These are phyloP conservation scores for Hartigia nigra DNA, from an alignment of 2,888 invertebrate species.

Conservation along the genomic window DNA sequence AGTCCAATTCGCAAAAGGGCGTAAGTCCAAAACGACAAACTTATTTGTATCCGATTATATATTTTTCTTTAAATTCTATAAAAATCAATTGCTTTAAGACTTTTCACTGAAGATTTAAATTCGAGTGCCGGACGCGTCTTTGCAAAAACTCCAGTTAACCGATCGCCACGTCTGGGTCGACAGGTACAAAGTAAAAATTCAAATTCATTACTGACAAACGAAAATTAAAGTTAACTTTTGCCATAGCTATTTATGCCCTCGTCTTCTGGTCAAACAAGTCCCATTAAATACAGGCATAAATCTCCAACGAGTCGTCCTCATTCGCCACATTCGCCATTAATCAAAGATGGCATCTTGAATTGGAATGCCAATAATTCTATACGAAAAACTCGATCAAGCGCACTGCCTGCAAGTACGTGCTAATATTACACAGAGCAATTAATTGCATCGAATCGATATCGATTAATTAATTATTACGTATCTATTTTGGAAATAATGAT, in stretches of 20 bases:
- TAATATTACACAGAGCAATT: not conserved
- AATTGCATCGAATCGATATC: not conserved
- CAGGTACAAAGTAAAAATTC: conserved; percentile 14
- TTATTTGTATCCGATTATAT: not conserved
- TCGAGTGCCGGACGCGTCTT: conserved; percentile 21
- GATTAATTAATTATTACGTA: not conserved
- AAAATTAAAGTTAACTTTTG: not conserved
- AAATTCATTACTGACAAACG: not conserved
- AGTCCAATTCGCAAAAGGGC: conserved; percentile 20
- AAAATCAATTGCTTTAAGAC: conserved; percentile 12
- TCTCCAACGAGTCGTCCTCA: conserved; percentile 30
- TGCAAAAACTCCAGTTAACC: conserved; percentile 21
- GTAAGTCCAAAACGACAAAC: conserved; percentile 19
- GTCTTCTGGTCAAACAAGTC: conserved; percentile 25
- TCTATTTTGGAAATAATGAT: not conserved
- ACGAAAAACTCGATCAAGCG: conserved; percentile 36
- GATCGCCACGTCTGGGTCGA: conserved; percentile 26
- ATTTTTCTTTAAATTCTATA: not conserved
- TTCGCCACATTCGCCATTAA: conserved; percentile 27
- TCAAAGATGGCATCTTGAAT: conserved; percentile 20
- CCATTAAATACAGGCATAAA: conserved; percentile 30
- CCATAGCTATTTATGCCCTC: conserved; percentile 17
- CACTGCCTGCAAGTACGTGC: conserved; percentile 26
- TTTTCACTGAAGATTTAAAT: conserved; percentile 25
- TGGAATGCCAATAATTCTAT: conserved; percentile 24